Percentiles rank a stretch among this genome's conserved stretches.
phyloP scores from a whole-genome alignment of 2,888 invertebrate species.

The Orthonychiurus folsomi region DNA sequence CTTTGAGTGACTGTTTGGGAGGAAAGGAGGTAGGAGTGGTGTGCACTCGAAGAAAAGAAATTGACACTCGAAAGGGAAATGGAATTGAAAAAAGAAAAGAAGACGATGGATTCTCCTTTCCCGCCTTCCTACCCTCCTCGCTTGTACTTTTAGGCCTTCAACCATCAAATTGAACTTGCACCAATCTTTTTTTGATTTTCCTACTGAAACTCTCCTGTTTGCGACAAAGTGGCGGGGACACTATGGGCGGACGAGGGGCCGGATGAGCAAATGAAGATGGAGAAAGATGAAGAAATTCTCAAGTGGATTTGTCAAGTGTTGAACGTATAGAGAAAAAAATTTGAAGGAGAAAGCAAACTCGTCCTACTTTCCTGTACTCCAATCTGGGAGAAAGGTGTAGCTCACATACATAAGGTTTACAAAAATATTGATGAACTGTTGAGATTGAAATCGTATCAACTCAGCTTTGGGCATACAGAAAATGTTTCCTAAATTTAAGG shows the following conservation, averaged over 20 bases:
- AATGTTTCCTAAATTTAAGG: too few relatives aligned
- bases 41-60: constrained; percentile 3
- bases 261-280: too few relatives aligned
- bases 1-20: background rate
- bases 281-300: too few relatives aligned
- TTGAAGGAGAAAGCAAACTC: background rate
- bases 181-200: constrained; percentile 8
- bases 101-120: background rate
- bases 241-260: background rate
- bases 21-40: too few relatives aligned
- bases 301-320: too few relatives aligned
- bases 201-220: constrained; percentile 4
- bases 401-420: too few relatives aligned
- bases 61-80: constrained; percentile 4
- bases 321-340: background rate
- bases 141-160: background rate
- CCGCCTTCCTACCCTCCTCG: too few relatives aligned
- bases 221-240: background rate
- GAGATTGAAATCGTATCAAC: too few relatives aligned
- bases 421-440: too few relatives aligned
- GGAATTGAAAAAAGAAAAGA: constrained; percentile 8
- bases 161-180: background rate
- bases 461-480: too few relatives aligned
- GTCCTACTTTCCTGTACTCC: too few relatives aligned
- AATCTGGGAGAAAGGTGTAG: too few relatives aligned